Percentiles rank a stretch among this genome's conserved stretches.
phyloP scores from a whole-genome alignment of 2,888 invertebrate genomes.

The Coelogynopora nodosa region DNA sequence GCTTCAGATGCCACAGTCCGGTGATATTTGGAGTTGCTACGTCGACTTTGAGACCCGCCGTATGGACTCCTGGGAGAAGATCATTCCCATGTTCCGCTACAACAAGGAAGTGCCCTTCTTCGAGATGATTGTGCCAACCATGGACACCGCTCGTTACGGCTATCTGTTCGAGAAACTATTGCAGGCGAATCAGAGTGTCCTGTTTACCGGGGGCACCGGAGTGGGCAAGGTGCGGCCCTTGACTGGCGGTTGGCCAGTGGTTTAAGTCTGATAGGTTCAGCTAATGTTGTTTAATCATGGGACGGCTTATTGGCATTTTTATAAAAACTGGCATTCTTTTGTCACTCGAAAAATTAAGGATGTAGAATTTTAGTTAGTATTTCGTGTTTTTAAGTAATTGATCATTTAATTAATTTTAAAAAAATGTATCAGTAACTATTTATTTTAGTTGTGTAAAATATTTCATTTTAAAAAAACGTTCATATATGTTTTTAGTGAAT shows the following conservation, averaged over 20 bases:
- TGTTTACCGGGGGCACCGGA: constrained; percentile 84
- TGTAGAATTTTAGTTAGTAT: too few species aligned
- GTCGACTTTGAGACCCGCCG: constrained; percentile 71
- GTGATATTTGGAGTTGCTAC: constrained; percentile 73
- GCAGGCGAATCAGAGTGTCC: constrained; percentile 71
- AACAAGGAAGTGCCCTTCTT: constrained; percentile 73
- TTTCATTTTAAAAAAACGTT: too few species aligned
- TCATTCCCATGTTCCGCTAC: constrained; percentile 73
- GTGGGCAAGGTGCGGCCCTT: constrained; percentile 70
- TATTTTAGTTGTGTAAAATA: too few species aligned
- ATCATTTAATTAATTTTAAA: too few species aligned
- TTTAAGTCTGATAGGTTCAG: not conserved
- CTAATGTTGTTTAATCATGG: not conserved
- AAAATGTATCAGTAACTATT: too few species aligned
- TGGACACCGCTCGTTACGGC: constrained; percentile 82
- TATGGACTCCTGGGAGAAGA: constrained; percentile 75
- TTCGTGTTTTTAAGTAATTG: too few species aligned
- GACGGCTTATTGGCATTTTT: too few species aligned
- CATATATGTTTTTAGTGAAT: too few species aligned
- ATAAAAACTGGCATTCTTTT: too few species aligned
- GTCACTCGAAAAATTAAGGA: too few species aligned
- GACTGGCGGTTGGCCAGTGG: not conserved
- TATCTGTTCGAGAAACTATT: constrained; percentile 75
- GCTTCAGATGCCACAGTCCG: constrained; percentile 70
- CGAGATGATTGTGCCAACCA: constrained; percentile 82